Base-by-base conservation (phyloP, 2,888 invertebrate species). In the Pseudococcus jackbeardsleyi region DNA sequence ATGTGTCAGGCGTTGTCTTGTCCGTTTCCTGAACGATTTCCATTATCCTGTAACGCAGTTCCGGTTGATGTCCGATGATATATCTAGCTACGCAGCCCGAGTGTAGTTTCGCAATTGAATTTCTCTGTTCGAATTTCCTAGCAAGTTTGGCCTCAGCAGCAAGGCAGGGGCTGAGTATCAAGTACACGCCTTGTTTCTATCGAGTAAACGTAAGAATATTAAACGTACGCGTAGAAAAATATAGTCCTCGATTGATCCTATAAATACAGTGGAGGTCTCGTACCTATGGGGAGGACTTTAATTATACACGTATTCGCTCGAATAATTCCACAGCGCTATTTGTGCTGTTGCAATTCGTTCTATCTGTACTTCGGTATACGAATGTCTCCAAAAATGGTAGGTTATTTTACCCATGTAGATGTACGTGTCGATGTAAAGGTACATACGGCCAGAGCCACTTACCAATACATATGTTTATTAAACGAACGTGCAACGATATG, bases 1-100 rank as follows among this genome's bases (percentile, higher is more conserved):
- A 59, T 59, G 59, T n/a, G 59, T 22, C 86, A 64, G 86, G 86
- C 86, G 86, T 86, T 86, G 86, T 86, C 86, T 86, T 86, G 86
- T 64, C 64, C 86, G 64, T 86, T 86, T 86, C 86, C 86, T 86
- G 48, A 11, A 33, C 26, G 68, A 33, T 72, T 79, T 79, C 42
- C 42, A 42, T 79, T 42, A 39, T 42, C 42, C 54, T 50, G 50
- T 59, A 15, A 68, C 19, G 68, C 26, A 68, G 86, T 86, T 86
- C 86, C 86, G 86, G 86, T 86, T 86, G 19, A 59, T 68, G 86
- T 86, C 64, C 86, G 86, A 86, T 54, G n/a, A 5, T 50, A 50
- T 17, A 15, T 33, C 26, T 33, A 33, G 26, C 26, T 33, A 33
- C 26, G 26, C 26, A 33, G 1, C 50, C 2, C 0, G 6, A 46